A percentile compares a stretch with the other conserved stretches of the same genome.
Conservation (phyloP, 2,888 invertebrate species). For the Parasteatoda lunata region DNA sequence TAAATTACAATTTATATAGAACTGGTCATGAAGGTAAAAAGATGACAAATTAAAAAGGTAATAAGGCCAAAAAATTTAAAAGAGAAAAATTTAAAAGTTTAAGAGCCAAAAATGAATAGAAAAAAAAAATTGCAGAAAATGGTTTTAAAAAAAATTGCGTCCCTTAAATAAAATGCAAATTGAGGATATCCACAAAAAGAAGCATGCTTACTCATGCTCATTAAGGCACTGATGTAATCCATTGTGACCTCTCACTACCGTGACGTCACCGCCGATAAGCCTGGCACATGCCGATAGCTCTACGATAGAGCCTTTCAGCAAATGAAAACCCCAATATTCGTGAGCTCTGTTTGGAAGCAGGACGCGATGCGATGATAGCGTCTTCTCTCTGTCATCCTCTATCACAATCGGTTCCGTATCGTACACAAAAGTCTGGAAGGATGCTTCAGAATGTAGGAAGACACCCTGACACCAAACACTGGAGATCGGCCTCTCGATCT, state of each 20-base stretch:
- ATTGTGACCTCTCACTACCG: constrained; percentile 38
- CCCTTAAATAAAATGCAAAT: no score
- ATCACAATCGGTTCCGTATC: constrained; percentile 31
- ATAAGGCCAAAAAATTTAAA: no score
- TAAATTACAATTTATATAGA: no score
- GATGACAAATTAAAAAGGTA: no score
- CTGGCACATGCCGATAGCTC: constrained; percentile 86
- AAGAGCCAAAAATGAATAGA: no score
- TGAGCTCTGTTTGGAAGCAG: constrained; percentile 87
- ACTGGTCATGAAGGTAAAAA: no score
- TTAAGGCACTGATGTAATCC: constrained; percentile 38
- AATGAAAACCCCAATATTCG: constrained; percentile 91
- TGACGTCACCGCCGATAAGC: constrained; percentile 72
- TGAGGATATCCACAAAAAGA: not conserved
- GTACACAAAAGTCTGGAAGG: constrained; percentile 41
- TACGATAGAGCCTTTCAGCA: constrained; percentile 85
- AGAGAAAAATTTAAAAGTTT: no score
- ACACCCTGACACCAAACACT: constrained; percentile 59
- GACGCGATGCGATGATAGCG: constrained; percentile 82
- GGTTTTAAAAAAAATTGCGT: no score
- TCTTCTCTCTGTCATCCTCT: not conserved
- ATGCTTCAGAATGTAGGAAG: constrained; percentile 17
- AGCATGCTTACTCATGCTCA: constrained; percentile 24
- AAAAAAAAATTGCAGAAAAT: no score
- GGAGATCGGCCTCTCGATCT: constrained; percentile 27